Evolutionary conservation across 2,888 invertebrate species (phyloP), one percentile per base, ranked within the genome.

Genomic region (Melipona bicolor): DNA sequence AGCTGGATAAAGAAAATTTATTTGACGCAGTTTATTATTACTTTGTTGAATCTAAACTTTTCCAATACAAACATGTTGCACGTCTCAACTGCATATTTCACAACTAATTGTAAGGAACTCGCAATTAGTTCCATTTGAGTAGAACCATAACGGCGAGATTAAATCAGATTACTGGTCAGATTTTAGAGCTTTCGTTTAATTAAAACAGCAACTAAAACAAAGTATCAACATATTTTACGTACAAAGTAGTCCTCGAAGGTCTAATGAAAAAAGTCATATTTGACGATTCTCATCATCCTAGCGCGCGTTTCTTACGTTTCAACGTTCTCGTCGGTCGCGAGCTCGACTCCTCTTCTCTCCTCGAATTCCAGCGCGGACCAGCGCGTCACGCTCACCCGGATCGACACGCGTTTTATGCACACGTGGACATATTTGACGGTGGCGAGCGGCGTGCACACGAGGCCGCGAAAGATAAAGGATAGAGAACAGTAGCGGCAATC

Each of bases 401-500:
- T 73, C 15, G 32, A 54, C 54, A 62, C 67, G 65, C 64, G 56
- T 49, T 67, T 65, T 62, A 67, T 73, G 59, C 76, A 54, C 72
- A 74, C 50, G 56, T 59, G 76, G 59, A 65, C 62, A 76, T 82
- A 77, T 80, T 83, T 86, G 74, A 72, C 36, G 49, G 59, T 73
- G 64, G 27, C 73, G 27, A 43, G 24, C 54, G 32, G 32, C 49
- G 67, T 73, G 56, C 67, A 69, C 80, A 84, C 83, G 83, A 81
- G 84, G 72, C 80, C 79, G 91, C 88, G 86, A 88, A 86, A 93
- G 91, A 93, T 92, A 92, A 92, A 92, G 91, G 92, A 92, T 90
- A 92, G 92, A 90, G 92, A 93, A 93, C 93, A 92, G 93, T 93
- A 93, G 93, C 93, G 89, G 92, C 93, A 93, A 93, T 93, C 93